Evolutionary conservation across 2,113 vertebrate genomes (phyloP), one percentile per base, ranked within the genome.

Genomic region (human (Homo sapiens)): DNA sequence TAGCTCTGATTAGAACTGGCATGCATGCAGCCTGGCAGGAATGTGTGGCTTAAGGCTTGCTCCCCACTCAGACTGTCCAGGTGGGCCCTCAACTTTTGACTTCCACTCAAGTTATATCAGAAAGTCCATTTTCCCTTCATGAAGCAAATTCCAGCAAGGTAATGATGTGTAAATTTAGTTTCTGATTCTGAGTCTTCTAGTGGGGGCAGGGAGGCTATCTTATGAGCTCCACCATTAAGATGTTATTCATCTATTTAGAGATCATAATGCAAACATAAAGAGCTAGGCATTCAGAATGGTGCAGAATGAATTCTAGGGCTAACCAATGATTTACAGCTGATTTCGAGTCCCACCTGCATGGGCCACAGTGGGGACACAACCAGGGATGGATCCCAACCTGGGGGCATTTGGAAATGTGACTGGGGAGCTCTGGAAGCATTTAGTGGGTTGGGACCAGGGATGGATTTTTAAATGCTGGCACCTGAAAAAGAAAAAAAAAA

Each of bases 381-480:
- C 38, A 14, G 10, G 40, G 64, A 17, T 50, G 61, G 52, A 25
- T 12, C 27, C 32, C 9, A 0, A 3, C 0, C 40, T 25, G 2
- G 0, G 1, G 22, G 4, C 35, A n/a, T 55, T 70, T 70, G 73
- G 64, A 43, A 89, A 27, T 5, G 8, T 75, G 40, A 32, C 23
- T 32, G 3, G 17, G 8, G 35, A 35, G 25, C 48, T 48, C 75
- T 48, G 75, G 61, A 64, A 57, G 12, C 12, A 10, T 40, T 27
- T 45, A 12, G 40, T 32, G 50, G 43, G 23, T 38, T 35, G 68
- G 79, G 43, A 35, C 18, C 38, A 78, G 43, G 25, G 43, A 32
- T 8, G 11, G 59, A 25, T 22, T 95, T 92, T 92, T 78, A 84
- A 89, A 78, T 35, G 20, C 32, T 85, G 66, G 57, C 17, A 14